Percentiles rank a stretch among this genome's conserved stretches.
Conservation (phyloP, 2,797 vertebrate species). For the Silurus lanzhouensis region DNA sequence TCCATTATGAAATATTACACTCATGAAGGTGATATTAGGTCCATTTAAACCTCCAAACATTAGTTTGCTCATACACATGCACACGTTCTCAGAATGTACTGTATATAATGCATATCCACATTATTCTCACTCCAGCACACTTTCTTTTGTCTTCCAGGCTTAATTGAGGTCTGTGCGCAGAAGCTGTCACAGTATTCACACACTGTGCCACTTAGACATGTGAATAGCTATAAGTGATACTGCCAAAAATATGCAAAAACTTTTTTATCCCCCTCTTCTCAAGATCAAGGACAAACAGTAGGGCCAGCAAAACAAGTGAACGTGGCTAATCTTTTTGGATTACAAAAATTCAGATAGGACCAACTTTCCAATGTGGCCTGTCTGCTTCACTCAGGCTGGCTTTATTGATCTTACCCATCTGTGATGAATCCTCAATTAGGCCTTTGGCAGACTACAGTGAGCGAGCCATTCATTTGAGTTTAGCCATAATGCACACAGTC, state of each 20-base stretch:
- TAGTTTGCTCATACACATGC: neutral
- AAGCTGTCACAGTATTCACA: conserved; percentile 31
- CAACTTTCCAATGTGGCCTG: conserved; percentile 69
- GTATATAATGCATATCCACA: conserved; percentile 39
- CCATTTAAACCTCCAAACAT: conserved; percentile 47
- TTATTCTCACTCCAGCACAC: conserved; percentile 43
- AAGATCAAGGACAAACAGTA: conserved; percentile 27
- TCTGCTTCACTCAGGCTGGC: conserved; percentile 63
- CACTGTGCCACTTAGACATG: conserved; percentile 20
- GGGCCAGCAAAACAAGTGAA: conserved; percentile 59
- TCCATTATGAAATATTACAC: conserved; percentile 68
- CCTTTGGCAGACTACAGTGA: conserved; percentile 62
- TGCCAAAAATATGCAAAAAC: conserved; percentile 26
- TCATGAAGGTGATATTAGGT: conserved; percentile 52
- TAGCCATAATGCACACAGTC: conserved; percentile 23
- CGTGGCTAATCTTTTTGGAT: conserved; percentile 66
- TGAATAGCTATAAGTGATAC: conserved; percentile 12
- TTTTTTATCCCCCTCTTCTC: neutral
- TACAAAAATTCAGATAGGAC: conserved; percentile 73
- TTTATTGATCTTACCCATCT: conserved; percentile 73
- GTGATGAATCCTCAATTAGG: conserved; percentile 78
- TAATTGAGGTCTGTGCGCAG: conserved; percentile 26
- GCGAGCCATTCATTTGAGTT: conserved; percentile 65
- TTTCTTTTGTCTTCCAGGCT: conserved; percentile 22
- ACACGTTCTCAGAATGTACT: neutral